Evolutionary conservation across 2,888 invertebrate species (phyloP).

Genomic region (Eremobia ochroleuca): DNA sequence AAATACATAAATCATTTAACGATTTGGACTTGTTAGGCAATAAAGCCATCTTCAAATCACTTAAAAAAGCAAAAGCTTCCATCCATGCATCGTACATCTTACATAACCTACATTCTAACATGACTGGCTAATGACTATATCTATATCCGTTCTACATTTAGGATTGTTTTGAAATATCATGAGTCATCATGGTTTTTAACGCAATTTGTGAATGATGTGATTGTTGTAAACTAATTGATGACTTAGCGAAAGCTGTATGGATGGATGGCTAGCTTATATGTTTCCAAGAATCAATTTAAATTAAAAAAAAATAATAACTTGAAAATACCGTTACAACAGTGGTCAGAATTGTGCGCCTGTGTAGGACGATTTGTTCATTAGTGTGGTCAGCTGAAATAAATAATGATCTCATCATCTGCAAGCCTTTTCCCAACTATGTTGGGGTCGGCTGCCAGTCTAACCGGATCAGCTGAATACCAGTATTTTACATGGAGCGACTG

Average conservation of each 20-base stretch:
- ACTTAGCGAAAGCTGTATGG: background rate
- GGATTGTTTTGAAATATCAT: conserved; percentile 23
- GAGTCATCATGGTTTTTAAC: background rate
- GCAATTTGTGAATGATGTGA: background rate
- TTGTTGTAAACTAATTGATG: conserved; percentile 17
- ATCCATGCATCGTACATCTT: background rate
- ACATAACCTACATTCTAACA: conserved; percentile 26
- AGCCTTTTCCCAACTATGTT: too few relatives aligned
- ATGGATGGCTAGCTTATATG: background rate
- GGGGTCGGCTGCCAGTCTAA: too few relatives aligned
- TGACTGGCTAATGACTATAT: background rate
- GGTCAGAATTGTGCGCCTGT: too few relatives aligned
- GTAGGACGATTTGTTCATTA: background rate
- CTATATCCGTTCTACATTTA: background rate
- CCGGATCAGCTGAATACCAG: too few relatives aligned
- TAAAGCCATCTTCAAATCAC: background rate
- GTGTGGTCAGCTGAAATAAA: too few relatives aligned
- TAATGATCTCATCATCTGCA: too few relatives aligned
- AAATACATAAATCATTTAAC: too few relatives aligned
- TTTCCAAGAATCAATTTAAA: background rate
- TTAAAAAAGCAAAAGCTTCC: background rate
- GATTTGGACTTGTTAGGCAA: too few relatives aligned
- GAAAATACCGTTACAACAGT: too few relatives aligned
- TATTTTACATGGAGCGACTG: too few relatives aligned
- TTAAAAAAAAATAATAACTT: too few relatives aligned